Base-by-base conservation (phyloP, 2,113 vertebrate species). In the Urocitellus parryii region DNA sequence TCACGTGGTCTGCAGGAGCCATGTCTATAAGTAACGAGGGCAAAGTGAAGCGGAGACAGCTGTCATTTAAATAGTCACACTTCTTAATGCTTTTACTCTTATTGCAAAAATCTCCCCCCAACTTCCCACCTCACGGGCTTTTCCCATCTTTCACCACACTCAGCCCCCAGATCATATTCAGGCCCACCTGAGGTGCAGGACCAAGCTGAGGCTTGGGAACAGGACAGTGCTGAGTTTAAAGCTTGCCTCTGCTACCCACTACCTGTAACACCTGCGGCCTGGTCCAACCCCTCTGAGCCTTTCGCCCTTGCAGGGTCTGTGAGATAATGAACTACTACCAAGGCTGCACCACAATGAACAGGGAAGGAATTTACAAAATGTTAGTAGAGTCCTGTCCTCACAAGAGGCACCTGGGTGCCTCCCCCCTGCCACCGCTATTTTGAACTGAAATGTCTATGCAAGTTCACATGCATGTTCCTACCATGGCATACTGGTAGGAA, bases 211-310 rank as follows among this genome's bases (percentile, higher is more conserved):
- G 81, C 8, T 37, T 17, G 7, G 34, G 14, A 85, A 42, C 63
- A 25, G 42, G 63, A 74, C 20, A 92, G 78, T 27, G 11, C 27
- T 14, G 16, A 17, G 70, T 48, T 84, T 81, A 63, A 84, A 89
- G 51, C 56, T 25, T 84, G 94, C 61, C 74, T 95, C 65, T 92
- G 85, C 56, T 68, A 79, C 7, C n/a, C 7, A 82, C 51, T 67
- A 79, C 74, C 74, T 65, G 4, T 7, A 82, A 83, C 27, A 68
- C 7, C n/a, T 56, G 42, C 20, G 17, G 56, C 42, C 90, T 58
- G 37, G 56, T 25, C 42, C 45, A 67, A 48, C 32, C 22, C 70
- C 78, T 70, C n/a, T 3, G 45, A 91, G 56, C 13, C 56, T 74
- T 76, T 92, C 22, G 67, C 20, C 45, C 72, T n/a, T 16, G 29